phyloP scores from a whole-genome alignment of 2,113 vertebrate genomes.

The Lichenostomus cassidix region DNA sequence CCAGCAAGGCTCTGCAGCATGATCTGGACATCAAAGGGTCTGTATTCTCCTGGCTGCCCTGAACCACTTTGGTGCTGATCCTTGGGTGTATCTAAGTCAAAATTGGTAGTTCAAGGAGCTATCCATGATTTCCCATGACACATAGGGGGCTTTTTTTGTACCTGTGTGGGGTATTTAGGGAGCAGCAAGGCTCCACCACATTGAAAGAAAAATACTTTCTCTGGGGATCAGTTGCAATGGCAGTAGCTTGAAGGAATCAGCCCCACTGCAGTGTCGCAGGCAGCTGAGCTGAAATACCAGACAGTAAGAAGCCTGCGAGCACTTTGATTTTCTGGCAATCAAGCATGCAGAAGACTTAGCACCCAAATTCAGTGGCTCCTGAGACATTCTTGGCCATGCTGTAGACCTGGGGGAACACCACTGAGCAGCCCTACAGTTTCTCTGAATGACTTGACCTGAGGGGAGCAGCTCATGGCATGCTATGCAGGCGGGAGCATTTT shows the following conservation, averaged over 20 bases:
- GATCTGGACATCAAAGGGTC: background rate
- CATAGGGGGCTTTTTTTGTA: rapidly evolving
- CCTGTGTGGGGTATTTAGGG: background rate
- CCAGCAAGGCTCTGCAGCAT: background rate
- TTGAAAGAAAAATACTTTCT: background rate
- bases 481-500: rapidly evolving
- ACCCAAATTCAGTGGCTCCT: background rate
- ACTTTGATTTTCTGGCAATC: background rate
- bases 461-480: rapidly evolving
- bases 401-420: background rate
- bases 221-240: rapidly evolving
- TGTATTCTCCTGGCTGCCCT: background rate
- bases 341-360: rapidly evolving
- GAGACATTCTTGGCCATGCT: rapidly evolving
- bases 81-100: background rate
- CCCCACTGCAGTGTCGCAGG: background rate
- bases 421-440: rapidly evolving
- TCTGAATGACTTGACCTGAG: background rate
- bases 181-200: background rate
- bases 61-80: background rate
- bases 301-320: background rate
- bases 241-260: background rate
- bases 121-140: background rate
- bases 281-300: background rate
- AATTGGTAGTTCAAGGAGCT: background rate